Conservation (phyloP, 2,888 invertebrate genomes). For the Drosophila neutralis region DNA sequence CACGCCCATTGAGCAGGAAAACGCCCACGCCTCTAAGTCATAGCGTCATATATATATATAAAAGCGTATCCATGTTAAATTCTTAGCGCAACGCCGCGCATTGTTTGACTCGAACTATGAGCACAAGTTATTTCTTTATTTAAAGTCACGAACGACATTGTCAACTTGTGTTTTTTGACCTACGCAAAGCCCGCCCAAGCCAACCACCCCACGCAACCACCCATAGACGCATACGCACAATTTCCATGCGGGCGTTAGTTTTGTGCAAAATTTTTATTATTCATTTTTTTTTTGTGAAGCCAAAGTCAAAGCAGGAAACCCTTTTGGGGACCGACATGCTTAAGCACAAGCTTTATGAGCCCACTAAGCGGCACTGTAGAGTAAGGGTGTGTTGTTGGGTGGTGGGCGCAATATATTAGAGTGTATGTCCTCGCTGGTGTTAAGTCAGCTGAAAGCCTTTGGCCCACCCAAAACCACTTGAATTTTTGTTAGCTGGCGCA, state of each 20-base stretch:
- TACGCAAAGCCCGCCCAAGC: conserved; percentile 13
- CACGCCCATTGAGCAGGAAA: conserved; percentile 34
- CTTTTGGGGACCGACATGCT: conserved; percentile 70
- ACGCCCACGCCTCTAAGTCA: conserved; percentile 9
- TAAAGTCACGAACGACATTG: conserved; percentile 68
- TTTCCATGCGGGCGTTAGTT: conserved; percentile 57
- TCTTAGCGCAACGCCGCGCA: conserved; percentile 67
- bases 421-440: conserved; percentile 62
- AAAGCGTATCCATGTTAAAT: conserved; percentile 66
- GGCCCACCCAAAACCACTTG: conserved; percentile 63
- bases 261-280: conserved; percentile 42
- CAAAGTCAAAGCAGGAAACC: conserved; percentile 71
- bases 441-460: conserved; percentile 77
- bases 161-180: conserved; percentile 58
- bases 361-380: conserved; percentile 47
- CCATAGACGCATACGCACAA: conserved; percentile 59
- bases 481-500: conserved; percentile 62
- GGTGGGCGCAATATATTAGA: conserved; percentile 59
- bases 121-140: conserved; percentile 76
- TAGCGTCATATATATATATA: conserved; percentile 33
- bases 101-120: conserved; percentile 73
- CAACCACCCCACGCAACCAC: conserved; percentile 7
- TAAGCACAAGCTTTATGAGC: conserved; percentile 73
- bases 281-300: not conserved
- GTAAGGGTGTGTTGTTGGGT: not conserved